Base-by-base conservation (phyloP, 2,113 vertebrate genomes). In the Nothocercus julius region DNA sequence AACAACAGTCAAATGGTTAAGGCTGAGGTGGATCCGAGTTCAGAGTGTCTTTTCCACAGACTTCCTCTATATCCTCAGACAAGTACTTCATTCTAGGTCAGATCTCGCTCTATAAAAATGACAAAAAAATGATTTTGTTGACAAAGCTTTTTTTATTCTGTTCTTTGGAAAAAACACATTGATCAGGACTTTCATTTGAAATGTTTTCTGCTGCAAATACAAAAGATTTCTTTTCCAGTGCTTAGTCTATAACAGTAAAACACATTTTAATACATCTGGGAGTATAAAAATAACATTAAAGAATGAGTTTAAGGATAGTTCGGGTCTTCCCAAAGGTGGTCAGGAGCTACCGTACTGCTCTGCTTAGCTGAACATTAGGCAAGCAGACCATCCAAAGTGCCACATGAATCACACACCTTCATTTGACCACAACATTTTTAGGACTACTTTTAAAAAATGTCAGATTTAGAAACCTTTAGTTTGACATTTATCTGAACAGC, bases 401-500 rank as follows among this genome's bases (percentile, higher is more conserved):
- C 72, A 95, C 82, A 92, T 91, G 76, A 96, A 96, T 95, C 92
- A 90, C 69, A 87, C 61, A 68, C 79, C 80, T 90, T 93, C 78
- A 58, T 95, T 93, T 94, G 72, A 97, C 92, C 19, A 21, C 89
- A 93, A 74, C 68, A 75, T 75, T 96, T 95, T 92, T 94, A 96
- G 92, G 91, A 89, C 88, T 82, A 85, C 89, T 92, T 82, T 96
- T 95, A 92, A 96, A 95, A 97, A 97, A 96, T 95, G 91, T 96
- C 96, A 96, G 78, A 88, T 90, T 93, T 94, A 54, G 82, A 95
- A 96, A 97, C 93, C 96, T 96, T 97, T 96, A 90, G 30, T 96
- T 87, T 96, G 97, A 97, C 97, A 97, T 97, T 97, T 97, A 97
- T 96, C 94, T 91, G 83, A 90, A 96, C 95, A 97, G 89, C 68